Evolutionary conservation across 2,888 invertebrate genomes (phyloP), one percentile per base, ranked within the genome.

Genomic region (Netelia melanura): DNA sequence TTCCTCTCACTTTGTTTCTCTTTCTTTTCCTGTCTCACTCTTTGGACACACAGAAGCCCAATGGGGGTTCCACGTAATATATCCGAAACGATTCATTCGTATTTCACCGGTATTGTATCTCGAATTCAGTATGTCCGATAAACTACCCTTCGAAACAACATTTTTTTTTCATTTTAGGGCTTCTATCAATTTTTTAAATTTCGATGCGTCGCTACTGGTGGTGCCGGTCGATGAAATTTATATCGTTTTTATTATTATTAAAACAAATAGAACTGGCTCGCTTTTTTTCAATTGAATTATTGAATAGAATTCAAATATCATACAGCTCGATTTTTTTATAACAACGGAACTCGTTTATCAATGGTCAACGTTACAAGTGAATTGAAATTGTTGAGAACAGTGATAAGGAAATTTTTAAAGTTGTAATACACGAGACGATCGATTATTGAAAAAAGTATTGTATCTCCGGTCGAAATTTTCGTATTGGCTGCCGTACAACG

Each of bases 1-100:
- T 65, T 62, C 71, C 52, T 64, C 56, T 64, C 64, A 67, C 76
- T 68, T 30, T 74, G 56, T 78, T 48, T 79, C 62, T 48, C 58
- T 76, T 44, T 65, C 25, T 67, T 38, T 61, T 25, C 44, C 71
- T 11, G 10, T 78, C 58, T 70, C 21, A 43, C 54, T 25, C 44
- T 67, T 54, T 23, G 43, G 67, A 72, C 67, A 67, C 70, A 80
- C 80, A 21, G 71, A 72, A 80, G 71, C 80, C 65, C 84, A 61
- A 67, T 80, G 84, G 77, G 77, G 74, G 43, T 48, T 70, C 23
- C 14, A 23, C 54, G 67, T 70, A 64, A 78, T 75, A 58, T 78
- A 74, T 70, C 25, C 25, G 67, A 23, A 38, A 44, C 23, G 30
- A 74, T 64, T 74, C 58, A 23, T 43, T 14, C 14, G 74, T 75